phyloP scores from a whole-genome alignment of 2,113 vertebrate species.

The Catharus minimus region DNA sequence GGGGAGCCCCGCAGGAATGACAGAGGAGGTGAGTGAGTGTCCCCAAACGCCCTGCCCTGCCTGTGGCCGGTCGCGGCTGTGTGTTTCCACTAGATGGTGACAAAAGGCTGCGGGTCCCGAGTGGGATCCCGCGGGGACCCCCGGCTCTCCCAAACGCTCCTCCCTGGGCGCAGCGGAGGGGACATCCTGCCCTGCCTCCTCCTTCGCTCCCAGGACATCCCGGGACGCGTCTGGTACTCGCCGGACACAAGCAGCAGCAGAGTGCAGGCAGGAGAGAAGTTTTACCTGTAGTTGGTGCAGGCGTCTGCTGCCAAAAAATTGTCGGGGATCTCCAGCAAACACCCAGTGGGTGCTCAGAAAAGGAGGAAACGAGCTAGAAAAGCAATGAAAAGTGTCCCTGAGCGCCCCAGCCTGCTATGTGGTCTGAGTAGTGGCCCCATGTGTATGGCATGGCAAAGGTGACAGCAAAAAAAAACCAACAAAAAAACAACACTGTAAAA shows the following conservation, averaged over 20 bases:
- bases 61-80: neutral
- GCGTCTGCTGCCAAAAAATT: neutral
- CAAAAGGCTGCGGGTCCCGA: neutral
- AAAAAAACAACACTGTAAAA: neutral
- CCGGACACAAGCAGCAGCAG: neutral
- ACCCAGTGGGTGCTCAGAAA: neutral
- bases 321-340: neutral
- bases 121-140: neutral
- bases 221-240: accelerated
- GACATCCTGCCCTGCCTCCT: neutral
- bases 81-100: constrained; percentile 51
- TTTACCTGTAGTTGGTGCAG: neutral
- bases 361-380: accelerated
- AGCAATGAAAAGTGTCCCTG: neutral
- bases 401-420: accelerated
- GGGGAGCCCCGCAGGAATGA: accelerated
- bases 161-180: neutral
- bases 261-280: accelerated
- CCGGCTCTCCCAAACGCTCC: accelerated
- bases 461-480: neutral
- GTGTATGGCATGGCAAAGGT: neutral
- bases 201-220: accelerated
- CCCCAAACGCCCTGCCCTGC: neutral
- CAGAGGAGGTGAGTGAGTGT: neutral
- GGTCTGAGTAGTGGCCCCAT: neutral